Evolutionary conservation across 2,113 vertebrate species (phyloP).

Genomic region (Phaethon lepturus): DNA sequence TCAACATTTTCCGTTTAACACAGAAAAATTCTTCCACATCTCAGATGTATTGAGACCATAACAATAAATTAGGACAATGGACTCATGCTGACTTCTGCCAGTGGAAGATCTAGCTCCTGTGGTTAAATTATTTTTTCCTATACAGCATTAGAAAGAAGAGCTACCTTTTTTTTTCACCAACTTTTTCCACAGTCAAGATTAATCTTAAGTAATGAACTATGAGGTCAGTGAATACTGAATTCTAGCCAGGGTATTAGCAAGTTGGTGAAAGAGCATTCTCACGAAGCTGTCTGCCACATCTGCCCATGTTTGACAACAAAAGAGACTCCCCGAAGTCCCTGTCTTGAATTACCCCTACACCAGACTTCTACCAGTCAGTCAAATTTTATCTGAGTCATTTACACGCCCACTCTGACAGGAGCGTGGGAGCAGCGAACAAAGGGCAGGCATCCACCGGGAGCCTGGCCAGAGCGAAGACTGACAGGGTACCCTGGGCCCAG

Average conservation of each 20-base stretch:
- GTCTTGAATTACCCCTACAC: constrained; percentile 22
- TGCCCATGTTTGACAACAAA: neutral
- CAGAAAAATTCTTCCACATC: neutral
- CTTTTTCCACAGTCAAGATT: constrained; percentile 6
- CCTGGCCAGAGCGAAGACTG: neutral
- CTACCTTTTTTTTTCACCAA: neutral
- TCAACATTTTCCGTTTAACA: neutral
- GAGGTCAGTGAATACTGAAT: constrained; percentile 29
- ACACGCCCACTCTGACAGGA: neutral
- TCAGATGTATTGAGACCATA: neutral
- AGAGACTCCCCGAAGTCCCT: neutral
- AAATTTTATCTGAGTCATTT: constrained; percentile 44
- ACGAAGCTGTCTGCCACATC: neutral
- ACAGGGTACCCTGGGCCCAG: neutral
- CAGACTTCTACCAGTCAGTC: constrained; percentile 16
- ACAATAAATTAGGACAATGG: constrained; percentile 19
- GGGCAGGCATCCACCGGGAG: neutral
- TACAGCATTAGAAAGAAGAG: neutral
- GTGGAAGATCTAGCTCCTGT: neutral
- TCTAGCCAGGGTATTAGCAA: constrained; percentile 2
- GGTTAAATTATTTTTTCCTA: neutral
- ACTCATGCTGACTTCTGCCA: neutral
- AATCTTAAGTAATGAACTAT: neutral
- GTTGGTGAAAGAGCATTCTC: constrained; percentile 27
- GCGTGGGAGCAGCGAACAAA: constrained; percentile 7